A percentile compares a stretch with the other conserved stretches of the same genome.
Conservation (phyloP, 2,797 vertebrate genomes). For the Caiman crocodilus region DNA sequence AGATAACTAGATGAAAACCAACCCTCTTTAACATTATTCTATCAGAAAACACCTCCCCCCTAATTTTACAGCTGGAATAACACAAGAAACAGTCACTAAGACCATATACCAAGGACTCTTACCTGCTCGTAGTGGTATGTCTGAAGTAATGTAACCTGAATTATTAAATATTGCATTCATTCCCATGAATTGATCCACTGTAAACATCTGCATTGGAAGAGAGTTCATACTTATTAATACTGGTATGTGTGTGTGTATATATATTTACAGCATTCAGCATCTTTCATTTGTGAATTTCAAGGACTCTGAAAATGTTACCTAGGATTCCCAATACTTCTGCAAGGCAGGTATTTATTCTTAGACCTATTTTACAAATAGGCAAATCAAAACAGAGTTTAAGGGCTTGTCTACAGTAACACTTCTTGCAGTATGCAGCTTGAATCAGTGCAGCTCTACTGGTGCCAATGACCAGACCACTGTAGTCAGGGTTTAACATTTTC, state of each 20-base stretch:
- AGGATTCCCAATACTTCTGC: not conserved
- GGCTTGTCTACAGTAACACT: not conserved
- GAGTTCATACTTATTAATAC: not conserved
- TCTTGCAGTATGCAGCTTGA: not conserved
- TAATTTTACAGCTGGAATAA: not conserved
- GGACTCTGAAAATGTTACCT: slow-evolving; percentile 2
- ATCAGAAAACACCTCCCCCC: too few relatives aligned
- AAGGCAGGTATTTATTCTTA: not conserved
- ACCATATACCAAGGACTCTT: slow-evolving; percentile 7
- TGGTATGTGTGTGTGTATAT: not conserved
- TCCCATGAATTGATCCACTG: slow-evolving; percentile 75
- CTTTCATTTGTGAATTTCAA: not conserved
- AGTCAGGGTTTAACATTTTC: not conserved
- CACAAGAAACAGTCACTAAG: not conserved
- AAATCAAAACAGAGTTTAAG: not conserved
- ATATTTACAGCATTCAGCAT: not conserved
- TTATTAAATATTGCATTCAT: slow-evolving; percentile 79
- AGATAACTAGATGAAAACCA: not conserved
- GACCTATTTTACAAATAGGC: not conserved
- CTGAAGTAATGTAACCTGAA: slow-evolving; percentile 77
- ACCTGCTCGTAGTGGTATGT: slow-evolving; percentile 80
- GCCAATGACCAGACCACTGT: not conserved
- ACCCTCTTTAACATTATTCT: not conserved
- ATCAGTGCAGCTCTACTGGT: not conserved
- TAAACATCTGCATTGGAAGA: slow-evolving; percentile 78